Evolutionary conservation across 2,797 vertebrate genomes (phyloP).

Genomic region (Danio choprae): DNA sequence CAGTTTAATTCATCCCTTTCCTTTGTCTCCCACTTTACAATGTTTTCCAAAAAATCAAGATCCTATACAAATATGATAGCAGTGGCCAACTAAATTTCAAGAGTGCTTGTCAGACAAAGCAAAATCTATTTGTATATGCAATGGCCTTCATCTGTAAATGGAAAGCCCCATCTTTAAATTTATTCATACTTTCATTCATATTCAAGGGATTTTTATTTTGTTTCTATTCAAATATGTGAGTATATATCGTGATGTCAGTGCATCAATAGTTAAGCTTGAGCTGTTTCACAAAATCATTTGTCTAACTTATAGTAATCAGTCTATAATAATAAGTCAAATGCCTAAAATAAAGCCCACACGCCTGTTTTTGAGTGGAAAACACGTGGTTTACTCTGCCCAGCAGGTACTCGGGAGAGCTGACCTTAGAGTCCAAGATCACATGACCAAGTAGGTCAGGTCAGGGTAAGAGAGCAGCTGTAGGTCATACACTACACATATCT

Average conservation of each 20-base stretch:
- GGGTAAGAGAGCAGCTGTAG: constrained; percentile 9
- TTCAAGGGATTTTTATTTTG: neutral
- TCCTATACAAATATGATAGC: neutral
- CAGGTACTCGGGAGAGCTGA: constrained; percentile 3
- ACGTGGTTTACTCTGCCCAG: neutral
- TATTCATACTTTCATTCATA: neutral
- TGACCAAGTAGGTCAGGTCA: constrained; percentile 31
- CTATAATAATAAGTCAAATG: neutral
- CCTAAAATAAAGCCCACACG: neutral
- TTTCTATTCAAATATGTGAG: neutral
- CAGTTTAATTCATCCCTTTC: neutral
- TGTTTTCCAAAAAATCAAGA: neutral
- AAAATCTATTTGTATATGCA: neutral
- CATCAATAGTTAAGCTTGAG: neutral
- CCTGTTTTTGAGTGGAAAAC: neutral
- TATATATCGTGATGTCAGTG: neutral
- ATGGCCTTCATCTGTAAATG: neutral
- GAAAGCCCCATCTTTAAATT: neutral
- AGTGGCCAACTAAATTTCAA: neutral
- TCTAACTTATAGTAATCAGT: no score
- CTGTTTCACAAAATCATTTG: constrained; percentile 11
- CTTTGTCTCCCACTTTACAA: neutral
- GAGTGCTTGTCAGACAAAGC: neutral
- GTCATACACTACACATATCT: neutral
- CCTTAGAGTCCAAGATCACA: constrained; percentile 13